These are phyloP conservation scores for Pinctada fucata DNA, from an alignment of 2,888 invertebrate genomes.

Conservation along the genomic window DNA sequence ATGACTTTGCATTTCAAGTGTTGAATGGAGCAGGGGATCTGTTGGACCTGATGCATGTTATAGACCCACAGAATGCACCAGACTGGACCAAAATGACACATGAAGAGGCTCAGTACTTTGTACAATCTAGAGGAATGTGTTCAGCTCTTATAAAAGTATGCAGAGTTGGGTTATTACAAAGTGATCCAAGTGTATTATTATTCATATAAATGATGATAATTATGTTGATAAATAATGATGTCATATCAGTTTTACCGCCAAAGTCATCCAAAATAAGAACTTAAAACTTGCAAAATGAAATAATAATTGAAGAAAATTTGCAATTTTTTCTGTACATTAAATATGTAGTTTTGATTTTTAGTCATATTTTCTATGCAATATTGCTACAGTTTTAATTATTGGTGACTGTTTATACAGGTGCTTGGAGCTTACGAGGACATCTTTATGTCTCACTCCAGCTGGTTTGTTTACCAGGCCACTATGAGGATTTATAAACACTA, in stretches of 20 bases:
- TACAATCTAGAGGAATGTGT: conserved; percentile 65
- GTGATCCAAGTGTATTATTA: background rate
- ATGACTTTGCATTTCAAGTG: conserved; percentile 68
- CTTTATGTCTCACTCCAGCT: conserved; percentile 74
- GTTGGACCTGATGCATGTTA: conserved; percentile 61
- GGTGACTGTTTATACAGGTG: conserved; percentile 53
- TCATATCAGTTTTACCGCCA: no score
- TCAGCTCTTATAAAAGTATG: conserved; percentile 71
- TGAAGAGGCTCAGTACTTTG: conserved; percentile 51
- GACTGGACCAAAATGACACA: conserved; percentile 62
- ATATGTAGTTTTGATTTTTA: no score
- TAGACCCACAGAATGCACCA: conserved; percentile 56
- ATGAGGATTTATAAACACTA: conserved; percentile 74
- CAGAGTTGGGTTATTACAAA: background rate
- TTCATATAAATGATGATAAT: no score
- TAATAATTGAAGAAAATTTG: no score
- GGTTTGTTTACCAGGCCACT: conserved; percentile 73
- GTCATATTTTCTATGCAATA: no score
- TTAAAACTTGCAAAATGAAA: no score
- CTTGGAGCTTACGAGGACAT: conserved; percentile 73
- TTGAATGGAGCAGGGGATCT: conserved; percentile 71
- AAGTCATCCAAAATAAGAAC: no score
- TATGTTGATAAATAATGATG: no score
- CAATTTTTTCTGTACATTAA: no score
- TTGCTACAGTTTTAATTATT: no score